Conservation (phyloP, 2,113 vertebrate genomes). For the Scytalopus superciliaris region DNA sequence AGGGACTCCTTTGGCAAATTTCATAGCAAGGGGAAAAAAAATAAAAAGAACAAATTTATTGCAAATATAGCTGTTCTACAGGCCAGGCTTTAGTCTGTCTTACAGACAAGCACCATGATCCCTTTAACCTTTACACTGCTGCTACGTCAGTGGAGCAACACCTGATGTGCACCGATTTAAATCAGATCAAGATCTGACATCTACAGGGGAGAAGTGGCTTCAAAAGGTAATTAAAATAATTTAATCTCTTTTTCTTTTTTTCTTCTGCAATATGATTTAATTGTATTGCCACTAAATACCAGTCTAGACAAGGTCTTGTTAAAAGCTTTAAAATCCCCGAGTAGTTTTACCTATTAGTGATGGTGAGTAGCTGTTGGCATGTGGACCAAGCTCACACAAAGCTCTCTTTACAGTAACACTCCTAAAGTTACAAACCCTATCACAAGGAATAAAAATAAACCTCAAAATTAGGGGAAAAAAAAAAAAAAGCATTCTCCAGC, state of each 20-base stretch:
- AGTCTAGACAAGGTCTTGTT: slow-evolving; percentile 73
- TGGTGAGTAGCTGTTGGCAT: slow-evolving; percentile 34
- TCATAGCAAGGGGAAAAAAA: not conserved
- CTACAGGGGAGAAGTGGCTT: slow-evolving; percentile 2
- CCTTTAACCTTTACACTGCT: not conserved
- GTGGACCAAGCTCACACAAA: slow-evolving; percentile 2
- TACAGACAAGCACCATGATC: not conserved
- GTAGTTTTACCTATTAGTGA: slow-evolving; percentile 27
- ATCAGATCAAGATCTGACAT: not conserved
- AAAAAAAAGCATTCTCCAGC: not conserved
- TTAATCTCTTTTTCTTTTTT: slow-evolving; percentile 6
- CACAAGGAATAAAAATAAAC: not conserved
- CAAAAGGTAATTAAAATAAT: slow-evolving; percentile 62
- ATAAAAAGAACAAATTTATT: not conserved
- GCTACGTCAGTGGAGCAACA: not conserved
- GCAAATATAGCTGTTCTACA: not conserved
- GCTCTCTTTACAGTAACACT: not conserved
- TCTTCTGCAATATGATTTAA: slow-evolving; percentile 16
- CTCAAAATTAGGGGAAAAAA: not conserved
- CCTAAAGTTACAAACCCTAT: slow-evolving; percentile 19
- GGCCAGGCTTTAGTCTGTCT: not conserved
- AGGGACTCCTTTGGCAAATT: not conserved
- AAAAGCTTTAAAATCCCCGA: slow-evolving; percentile 29
- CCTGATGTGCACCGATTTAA: not conserved
- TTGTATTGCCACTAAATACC: slow-evolving; percentile 56